Conservation (phyloP, 2,888 invertebrate species). For the Pristionchus fissidentatus region DNA sequence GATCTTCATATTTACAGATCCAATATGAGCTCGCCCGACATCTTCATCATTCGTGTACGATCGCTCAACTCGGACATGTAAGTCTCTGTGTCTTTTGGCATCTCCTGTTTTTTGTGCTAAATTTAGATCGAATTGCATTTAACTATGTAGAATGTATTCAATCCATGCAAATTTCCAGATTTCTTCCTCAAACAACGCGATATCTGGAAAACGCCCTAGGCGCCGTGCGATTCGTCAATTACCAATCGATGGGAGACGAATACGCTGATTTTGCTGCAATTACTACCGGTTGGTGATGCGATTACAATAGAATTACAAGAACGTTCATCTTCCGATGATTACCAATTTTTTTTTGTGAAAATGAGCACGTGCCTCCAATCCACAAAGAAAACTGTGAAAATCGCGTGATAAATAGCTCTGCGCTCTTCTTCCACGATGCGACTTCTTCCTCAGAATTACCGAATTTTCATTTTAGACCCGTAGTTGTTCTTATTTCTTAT, state of each 20-base stretch:
- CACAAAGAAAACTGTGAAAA: too few relatives aligned
- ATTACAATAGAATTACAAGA: too few relatives aligned
- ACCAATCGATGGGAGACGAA: slow-evolving; percentile 2
- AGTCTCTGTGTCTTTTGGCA: neutral
- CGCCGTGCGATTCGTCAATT: slow-evolving; percentile 1
- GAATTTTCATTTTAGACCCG: too few relatives aligned
- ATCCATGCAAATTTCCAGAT: neutral
- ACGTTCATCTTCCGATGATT: too few relatives aligned
- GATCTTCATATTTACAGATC: neutral
- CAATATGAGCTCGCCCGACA: neutral
- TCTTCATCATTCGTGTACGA: neutral
- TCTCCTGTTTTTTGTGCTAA: neutral
- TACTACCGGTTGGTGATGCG: neutral
- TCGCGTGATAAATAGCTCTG: too few relatives aligned
- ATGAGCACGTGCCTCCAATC: too few relatives aligned
- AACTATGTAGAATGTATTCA: neutral
- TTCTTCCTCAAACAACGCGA: neutral
- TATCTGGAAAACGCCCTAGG: neutral
- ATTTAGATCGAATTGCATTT: neutral
- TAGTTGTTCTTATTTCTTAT: too few relatives aligned
- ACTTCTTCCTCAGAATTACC: too few relatives aligned
- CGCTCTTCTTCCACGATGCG: too few relatives aligned
- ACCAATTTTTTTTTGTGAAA: too few relatives aligned
- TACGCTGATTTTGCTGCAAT: slow-evolving; percentile 4
- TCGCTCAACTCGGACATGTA: neutral